Percentiles rank a stretch among this genome's conserved stretches.
These are phyloP conservation scores for Pogonocherus hispidulus DNA, from an alignment of 2,888 invertebrate species.

Conservation along the genomic window DNA sequence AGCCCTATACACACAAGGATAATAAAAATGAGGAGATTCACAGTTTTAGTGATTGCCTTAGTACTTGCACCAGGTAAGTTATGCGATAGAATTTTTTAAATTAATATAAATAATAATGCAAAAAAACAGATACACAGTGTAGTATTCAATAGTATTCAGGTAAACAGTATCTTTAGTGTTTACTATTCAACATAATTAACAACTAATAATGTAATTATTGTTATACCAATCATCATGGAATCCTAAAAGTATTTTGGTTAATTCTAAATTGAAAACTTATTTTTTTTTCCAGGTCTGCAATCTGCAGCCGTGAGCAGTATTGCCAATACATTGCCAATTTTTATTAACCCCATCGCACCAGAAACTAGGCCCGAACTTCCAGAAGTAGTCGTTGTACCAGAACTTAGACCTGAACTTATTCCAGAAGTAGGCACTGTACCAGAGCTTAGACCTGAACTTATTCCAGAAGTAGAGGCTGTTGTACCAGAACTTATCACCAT, in stretches of 20 bases:
- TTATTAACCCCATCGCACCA: not conserved
- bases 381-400: no score
- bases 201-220: no score
- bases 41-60: constrained; percentile 33
- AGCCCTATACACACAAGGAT: not conserved
- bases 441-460: no score
- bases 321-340: not conserved
- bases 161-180: no score
- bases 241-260: not conserved
- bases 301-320: not conserved
- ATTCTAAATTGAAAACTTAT: not conserved
- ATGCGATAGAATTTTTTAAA: no score
- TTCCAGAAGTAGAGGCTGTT: constrained; percentile 8
- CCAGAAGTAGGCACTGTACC: no score
- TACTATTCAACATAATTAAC: no score
- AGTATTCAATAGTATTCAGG: no score
- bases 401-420: not conserved
- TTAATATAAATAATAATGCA: no score
- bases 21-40: constrained; percentile 36
- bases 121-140: no score
- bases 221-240: not conserved
- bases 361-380: constrained; percentile 12
- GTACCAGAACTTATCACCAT: constrained; percentile 2
- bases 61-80: constrained; percentile 41
- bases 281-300: not conserved